Evolutionary conservation across 2,113 vertebrate genomes (phyloP).

Genomic region (Eulemur macaco): DNA sequence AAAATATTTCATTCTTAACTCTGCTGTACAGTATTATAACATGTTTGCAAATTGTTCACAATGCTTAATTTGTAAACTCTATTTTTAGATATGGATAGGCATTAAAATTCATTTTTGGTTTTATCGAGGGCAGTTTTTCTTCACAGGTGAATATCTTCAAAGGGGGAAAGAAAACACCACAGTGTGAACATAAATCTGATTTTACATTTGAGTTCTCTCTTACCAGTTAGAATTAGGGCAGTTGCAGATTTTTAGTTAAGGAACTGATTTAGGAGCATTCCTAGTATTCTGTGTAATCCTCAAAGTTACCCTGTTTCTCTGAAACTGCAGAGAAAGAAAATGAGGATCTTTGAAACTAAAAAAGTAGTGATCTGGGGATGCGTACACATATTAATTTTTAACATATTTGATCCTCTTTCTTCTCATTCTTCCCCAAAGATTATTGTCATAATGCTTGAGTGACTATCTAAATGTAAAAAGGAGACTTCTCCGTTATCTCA

Average conservation of each 20-base stretch:
- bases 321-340: not conserved
- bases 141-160: slow-evolving; percentile 5
- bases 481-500: not conserved
- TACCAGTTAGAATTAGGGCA: not conserved
- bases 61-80: not conserved
- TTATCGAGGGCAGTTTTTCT: not conserved
- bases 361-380: not conserved
- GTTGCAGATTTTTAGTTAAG: not conserved
- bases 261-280: not conserved
- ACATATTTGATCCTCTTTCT: not conserved
- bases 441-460: not conserved
- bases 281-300: not conserved
- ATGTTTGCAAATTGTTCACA: not conserved
- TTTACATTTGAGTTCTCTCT: not conserved
- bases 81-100: not conserved
- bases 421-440: not conserved
- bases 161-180: not conserved
- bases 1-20: not conserved
- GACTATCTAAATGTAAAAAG: not conserved
- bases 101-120: slow-evolving; percentile 1
- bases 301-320: not conserved
- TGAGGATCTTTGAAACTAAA: not conserved
- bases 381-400: not conserved
- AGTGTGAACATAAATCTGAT: not conserved
- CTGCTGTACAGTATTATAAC: not conserved